These are phyloP conservation scores for Adelognathus sp. DNA, from an alignment of 2,888 invertebrate genomes.

Conservation along the genomic window DNA sequence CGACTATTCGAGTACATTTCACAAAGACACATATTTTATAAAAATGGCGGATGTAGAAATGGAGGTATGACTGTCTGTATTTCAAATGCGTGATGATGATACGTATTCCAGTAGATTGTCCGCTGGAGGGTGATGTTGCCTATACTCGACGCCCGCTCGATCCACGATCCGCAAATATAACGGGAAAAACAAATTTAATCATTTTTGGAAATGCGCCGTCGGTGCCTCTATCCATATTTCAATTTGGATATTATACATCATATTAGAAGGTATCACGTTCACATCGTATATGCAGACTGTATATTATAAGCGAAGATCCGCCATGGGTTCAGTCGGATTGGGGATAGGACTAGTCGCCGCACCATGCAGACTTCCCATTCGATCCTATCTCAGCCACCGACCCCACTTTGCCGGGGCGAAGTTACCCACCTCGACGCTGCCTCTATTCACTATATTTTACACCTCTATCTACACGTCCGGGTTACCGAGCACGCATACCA, in stretches of 20 bases:
- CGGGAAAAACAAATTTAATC: too few species aligned
- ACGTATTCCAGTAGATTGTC: slow-evolving; percentile 30
- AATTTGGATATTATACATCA: too few species aligned
- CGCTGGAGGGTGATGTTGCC: not conserved
- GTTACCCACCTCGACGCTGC: slow-evolving; percentile 36
- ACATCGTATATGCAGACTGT: slow-evolving; percentile 4
- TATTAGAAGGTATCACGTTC: too few species aligned
- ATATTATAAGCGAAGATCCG: slow-evolving; percentile 29
- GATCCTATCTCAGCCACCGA: slow-evolving; percentile 57
- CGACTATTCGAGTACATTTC: slow-evolving; percentile 35
- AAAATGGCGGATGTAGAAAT: slow-evolving; percentile 9
- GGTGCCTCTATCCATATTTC: too few species aligned
- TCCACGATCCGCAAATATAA: too few species aligned
- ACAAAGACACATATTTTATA: slow-evolving; percentile 40
- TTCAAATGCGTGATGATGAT: slow-evolving; percentile 7
- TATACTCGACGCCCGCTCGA: too few species aligned
- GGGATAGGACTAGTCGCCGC: slow-evolving; percentile 16
- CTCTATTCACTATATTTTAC: slow-evolving; percentile 61
- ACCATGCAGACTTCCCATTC: slow-evolving; percentile 42
- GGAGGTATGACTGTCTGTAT: slow-evolving; percentile 20
- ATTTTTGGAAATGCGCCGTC: too few species aligned
- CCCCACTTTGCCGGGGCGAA: slow-evolving; percentile 44
- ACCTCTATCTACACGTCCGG: slow-evolving; percentile 64
- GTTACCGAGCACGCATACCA: slow-evolving; percentile 63
- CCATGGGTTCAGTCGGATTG: slow-evolving; percentile 3